These are phyloP conservation scores for Pristis pectinata DNA, from an alignment of 2,797 vertebrate species.

Conservation along the genomic window DNA sequence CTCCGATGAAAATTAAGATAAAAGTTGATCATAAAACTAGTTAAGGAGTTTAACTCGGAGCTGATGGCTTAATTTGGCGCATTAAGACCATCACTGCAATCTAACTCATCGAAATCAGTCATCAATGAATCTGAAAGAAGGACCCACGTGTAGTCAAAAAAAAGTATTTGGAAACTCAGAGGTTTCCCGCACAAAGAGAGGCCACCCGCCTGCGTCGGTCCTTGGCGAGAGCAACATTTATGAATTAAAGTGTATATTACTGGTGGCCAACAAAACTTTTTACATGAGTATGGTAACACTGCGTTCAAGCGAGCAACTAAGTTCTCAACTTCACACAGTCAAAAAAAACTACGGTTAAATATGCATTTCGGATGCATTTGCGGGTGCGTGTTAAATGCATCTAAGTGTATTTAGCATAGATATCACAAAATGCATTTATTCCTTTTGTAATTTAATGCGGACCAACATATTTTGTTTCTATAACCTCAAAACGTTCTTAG, in stretches of 20 bases:
- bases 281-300: not conserved
- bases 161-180: not conserved
- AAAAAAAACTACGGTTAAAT: not conserved
- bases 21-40: not conserved
- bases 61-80: not conserved
- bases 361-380: not conserved
- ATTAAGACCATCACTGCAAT: not conserved
- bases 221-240: not conserved
- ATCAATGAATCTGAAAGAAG: constrained; percentile 17
- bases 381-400: not conserved
- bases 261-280: not conserved
- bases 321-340: too few relatives aligned
- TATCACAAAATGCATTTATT: not conserved
- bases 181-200: constrained; percentile 17
- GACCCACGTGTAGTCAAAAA: constrained; percentile 3
- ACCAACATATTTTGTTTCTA: not conserved
- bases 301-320: not conserved
- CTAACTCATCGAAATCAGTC: not conserved
- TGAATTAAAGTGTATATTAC: not conserved
- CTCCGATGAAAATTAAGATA: not conserved
- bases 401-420: not conserved
- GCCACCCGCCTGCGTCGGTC: constrained; percentile 1
- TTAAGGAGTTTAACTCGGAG: not conserved
- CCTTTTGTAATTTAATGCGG: not conserved
- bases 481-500: not conserved